These are phyloP conservation scores for Rhopalosiphum maidis DNA, from an alignment of 1,140 invertebrate genomes.

Conservation along the genomic window DNA sequence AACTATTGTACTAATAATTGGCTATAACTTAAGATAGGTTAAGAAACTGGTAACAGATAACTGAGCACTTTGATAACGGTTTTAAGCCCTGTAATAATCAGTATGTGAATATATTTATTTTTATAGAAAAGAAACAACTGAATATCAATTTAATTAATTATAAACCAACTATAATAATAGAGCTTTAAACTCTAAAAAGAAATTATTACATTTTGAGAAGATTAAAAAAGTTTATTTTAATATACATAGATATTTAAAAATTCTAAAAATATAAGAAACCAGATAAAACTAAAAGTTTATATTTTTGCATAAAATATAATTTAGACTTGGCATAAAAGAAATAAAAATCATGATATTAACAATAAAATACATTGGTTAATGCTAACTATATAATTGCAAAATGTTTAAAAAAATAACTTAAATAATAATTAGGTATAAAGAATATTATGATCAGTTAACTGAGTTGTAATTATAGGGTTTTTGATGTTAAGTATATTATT, in stretches of 20 bases:
- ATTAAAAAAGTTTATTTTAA: neutral
- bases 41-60: too few relatives aligned
- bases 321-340: neutral
- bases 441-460: neutral
- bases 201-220: neutral
- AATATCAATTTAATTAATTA: neutral
- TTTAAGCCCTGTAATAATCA: neutral
- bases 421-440: neutral
- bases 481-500: neutral
- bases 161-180: neutral
- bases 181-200: neutral
- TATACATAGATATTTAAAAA: slow-evolving; percentile 3
- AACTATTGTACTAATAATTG: too few relatives aligned
- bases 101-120: neutral
- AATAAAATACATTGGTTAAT: neutral
- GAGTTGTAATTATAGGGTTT: neutral
- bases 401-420: neutral
- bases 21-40: too few relatives aligned
- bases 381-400: neutral
- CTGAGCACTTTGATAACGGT: too few relatives aligned
- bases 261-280: slow-evolving; percentile 10
- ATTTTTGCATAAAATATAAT: slow-evolving; percentile 22
- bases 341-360: neutral
- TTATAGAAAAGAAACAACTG: neutral
- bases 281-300: neutral